Conservation (phyloP, 2,888 invertebrate species). For the Dicyrtomina minuta region DNA sequence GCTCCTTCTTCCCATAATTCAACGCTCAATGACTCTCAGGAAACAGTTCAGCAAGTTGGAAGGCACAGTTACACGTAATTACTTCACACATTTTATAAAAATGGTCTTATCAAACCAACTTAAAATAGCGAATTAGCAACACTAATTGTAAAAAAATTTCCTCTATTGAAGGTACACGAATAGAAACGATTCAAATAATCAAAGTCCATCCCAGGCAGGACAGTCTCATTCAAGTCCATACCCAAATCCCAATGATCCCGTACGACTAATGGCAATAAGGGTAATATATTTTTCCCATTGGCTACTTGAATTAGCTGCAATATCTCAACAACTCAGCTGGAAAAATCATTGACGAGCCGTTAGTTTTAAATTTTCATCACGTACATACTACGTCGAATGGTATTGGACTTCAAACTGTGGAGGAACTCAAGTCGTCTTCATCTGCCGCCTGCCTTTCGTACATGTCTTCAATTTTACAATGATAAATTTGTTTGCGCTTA, state of each 20-base stretch:
- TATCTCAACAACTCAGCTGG: conserved; percentile 49
- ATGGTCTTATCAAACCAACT: neutral
- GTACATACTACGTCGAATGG: too few relatives aligned
- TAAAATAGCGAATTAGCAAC: neutral
- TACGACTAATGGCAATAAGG: conserved; percentile 44
- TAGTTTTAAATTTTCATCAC: too few relatives aligned
- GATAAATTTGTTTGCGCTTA: too few relatives aligned
- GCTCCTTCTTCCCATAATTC: neutral
- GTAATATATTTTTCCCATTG: conserved; percentile 51
- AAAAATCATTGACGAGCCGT: conserved; percentile 24
- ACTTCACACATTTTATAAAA: neutral
- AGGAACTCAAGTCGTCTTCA: too few relatives aligned
- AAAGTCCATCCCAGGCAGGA: neutral
- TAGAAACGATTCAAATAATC: neutral
- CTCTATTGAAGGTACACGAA: conserved; percentile 24
- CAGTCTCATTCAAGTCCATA: neutral
- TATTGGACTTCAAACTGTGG: too few relatives aligned
- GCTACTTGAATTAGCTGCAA: conserved; percentile 52
- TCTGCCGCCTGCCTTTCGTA: too few relatives aligned
- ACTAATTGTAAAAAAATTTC: neutral
- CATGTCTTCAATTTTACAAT: too few relatives aligned
- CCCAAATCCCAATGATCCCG: conserved; percentile 21
- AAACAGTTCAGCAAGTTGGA: conserved; percentile 15
- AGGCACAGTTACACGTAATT: conserved; percentile 16
- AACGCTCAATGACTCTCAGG: conserved; percentile 7